phyloP scores from a whole-genome alignment of 2,113 vertebrate genomes.

The Austrofundulus limnaeus region DNA sequence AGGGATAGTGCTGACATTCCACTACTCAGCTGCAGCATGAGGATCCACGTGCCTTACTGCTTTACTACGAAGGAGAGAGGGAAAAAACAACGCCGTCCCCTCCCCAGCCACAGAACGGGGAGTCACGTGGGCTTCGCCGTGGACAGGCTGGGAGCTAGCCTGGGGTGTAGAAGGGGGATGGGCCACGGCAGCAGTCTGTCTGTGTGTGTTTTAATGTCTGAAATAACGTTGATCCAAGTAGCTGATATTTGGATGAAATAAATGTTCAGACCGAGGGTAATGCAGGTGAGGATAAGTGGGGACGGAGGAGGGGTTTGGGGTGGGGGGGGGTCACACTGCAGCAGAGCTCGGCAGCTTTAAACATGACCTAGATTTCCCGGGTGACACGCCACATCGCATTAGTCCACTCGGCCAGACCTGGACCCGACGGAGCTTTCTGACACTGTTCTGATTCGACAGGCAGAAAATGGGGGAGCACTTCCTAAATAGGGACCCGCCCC shows the following conservation, averaged over 20 bases:
- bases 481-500: slow-evolving; percentile 71
- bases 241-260: background rate
- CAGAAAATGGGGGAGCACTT: slow-evolving; percentile 81
- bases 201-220: slow-evolving; percentile 37
- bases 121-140: slow-evolving; percentile 62
- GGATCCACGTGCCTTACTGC: slow-evolving; percentile 73
- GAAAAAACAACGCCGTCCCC: slow-evolving; percentile 64
- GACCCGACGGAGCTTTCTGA: slow-evolving; percentile 80
- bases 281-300: background rate
- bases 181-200: slow-evolving; percentile 20
- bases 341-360: slow-evolving; percentile 74
- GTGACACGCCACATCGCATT: slow-evolving; percentile 86
- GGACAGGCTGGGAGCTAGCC: slow-evolving; percentile 58
- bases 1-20: slow-evolving; percentile 71
- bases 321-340: slow-evolving; percentile 59
- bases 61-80: slow-evolving; percentile 64
- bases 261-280: slow-evolving; percentile 3
- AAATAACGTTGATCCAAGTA: slow-evolving; percentile 16
- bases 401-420: slow-evolving; percentile 75
- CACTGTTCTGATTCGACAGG: slow-evolving; percentile 79
- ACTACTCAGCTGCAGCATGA: slow-evolving; percentile 75
- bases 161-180: slow-evolving; percentile 42
- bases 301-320: slow-evolving; percentile 20
- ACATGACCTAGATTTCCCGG: slow-evolving; percentile 88
- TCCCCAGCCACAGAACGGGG: slow-evolving; percentile 12